These are phyloP conservation scores for Rhincodon typus DNA, from an alignment of 2,797 vertebrate genomes.

Conservation along the genomic window DNA sequence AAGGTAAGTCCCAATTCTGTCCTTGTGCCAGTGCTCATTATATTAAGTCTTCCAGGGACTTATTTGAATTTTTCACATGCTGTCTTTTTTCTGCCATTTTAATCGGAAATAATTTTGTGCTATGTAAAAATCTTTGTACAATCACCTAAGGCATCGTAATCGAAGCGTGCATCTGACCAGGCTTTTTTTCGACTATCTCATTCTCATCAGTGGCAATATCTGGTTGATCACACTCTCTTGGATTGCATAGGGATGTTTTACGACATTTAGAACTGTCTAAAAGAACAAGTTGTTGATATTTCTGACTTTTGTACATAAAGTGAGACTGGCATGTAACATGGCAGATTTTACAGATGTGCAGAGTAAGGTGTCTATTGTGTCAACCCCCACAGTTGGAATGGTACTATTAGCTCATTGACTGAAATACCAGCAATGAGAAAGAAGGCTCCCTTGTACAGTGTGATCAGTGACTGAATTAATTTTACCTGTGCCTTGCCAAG, in stretches of 20 bases:
- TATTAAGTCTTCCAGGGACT: background rate
- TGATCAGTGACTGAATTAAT: background rate
- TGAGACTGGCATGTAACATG: background rate
- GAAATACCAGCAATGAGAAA: too few species aligned
- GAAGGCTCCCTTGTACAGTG: background rate
- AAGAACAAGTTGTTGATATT: background rate
- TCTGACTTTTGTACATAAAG: background rate
- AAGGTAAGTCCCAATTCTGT: background rate
- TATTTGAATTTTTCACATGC: background rate
- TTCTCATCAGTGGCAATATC: background rate
- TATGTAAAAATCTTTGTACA: background rate
- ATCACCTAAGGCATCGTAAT: background rate
- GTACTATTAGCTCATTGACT: background rate
- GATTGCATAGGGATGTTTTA: background rate
- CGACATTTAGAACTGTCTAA: background rate
- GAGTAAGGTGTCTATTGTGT: background rate
- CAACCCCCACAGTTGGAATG: too few species aligned
- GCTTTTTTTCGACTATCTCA: background rate
- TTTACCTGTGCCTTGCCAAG: background rate
- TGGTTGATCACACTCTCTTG: background rate
- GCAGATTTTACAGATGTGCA: background rate
- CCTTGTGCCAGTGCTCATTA: background rate
- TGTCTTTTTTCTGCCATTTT: background rate
- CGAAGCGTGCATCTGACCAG: background rate
- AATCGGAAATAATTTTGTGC: background rate